Evolutionary conservation across 1,140 invertebrate species (phyloP).

Genomic region (Brachionus koreanus): DNA sequence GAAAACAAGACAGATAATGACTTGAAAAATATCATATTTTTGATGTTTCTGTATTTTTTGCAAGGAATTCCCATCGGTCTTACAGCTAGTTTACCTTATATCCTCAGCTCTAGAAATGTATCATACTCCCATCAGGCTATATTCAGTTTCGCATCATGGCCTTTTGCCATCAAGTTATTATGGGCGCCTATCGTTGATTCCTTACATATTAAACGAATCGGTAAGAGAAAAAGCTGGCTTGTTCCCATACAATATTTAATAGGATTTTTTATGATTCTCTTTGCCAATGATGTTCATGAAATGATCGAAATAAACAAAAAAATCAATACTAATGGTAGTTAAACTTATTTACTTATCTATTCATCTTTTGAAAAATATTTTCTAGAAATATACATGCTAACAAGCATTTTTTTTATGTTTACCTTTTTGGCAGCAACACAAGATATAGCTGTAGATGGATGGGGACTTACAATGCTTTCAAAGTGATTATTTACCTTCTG

Average conservation of each 20-base stretch:
- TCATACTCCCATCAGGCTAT: conserved; percentile 83
- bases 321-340: background rate
- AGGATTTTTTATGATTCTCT: conserved; percentile 50
- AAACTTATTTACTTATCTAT: conserved; percentile 60
- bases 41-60: conserved; percentile 85
- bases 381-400: conserved; percentile 73
- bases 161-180: conserved; percentile 85
- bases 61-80: conserved; percentile 90
- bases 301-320: conserved; percentile 46
- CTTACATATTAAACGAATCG: conserved; percentile 74
- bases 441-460: conserved; percentile 98
- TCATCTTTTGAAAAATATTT: conserved; percentile 62
- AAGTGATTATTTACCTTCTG: conserved; percentile 62
- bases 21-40: conserved; percentile 46
- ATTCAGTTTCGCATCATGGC: conserved; percentile 96
- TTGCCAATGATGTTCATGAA: conserved; percentile 53
- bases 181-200: conserved; percentile 98
- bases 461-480: conserved; percentile 97
- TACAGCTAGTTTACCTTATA: conserved; percentile 85
- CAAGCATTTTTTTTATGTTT: conserved; percentile 79
- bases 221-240: conserved; percentile 92
- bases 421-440: conserved; percentile 97
- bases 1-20: background rate
- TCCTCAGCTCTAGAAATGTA: conserved; percentile 82
- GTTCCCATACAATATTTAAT: conserved; percentile 79